Percentiles rank a stretch among this genome's conserved stretches.
These are phyloP conservation scores for Mythimna vitellina DNA, from an alignment of 2,888 invertebrate species.

Conservation along the genomic window DNA sequence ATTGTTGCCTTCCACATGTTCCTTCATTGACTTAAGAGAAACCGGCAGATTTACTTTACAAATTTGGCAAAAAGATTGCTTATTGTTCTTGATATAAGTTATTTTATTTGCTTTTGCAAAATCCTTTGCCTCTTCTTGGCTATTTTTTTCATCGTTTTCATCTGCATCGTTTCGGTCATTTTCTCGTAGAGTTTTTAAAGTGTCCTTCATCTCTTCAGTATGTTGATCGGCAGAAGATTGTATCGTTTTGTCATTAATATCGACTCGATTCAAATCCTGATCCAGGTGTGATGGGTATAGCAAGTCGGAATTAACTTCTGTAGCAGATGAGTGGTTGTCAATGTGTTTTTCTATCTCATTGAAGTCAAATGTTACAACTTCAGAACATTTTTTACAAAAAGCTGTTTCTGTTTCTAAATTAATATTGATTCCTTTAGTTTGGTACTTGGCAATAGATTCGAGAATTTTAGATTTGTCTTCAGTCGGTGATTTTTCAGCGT, in stretches of 20 bases:
- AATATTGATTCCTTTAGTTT: constrained; percentile 63
- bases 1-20: constrained; percentile 60
- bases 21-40: constrained; percentile 35
- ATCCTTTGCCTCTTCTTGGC: neutral
- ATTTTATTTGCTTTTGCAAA: constrained; percentile 52
- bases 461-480: constrained; percentile 58
- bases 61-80: constrained; percentile 52
- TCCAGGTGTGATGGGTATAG: constrained; percentile 42
- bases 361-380: constrained; percentile 51
- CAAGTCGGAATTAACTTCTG: constrained; percentile 25
- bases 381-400: constrained; percentile 64
- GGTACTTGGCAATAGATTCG: constrained; percentile 55
- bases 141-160: neutral
- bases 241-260: constrained; percentile 47
- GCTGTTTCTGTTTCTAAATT: constrained; percentile 65
- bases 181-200: neutral
- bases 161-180: neutral
- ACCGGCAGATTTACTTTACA: constrained; percentile 53
- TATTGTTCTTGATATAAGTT: constrained; percentile 32
- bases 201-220: neutral
- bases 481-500: constrained; percentile 13
- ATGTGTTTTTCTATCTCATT: constrained; percentile 62
- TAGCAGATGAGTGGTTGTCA: constrained; percentile 36
- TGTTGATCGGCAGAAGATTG: neutral
- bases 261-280: constrained; percentile 42